Conservation (phyloP, 2,113 vertebrate genomes). For the Zingel zingel region DNA sequence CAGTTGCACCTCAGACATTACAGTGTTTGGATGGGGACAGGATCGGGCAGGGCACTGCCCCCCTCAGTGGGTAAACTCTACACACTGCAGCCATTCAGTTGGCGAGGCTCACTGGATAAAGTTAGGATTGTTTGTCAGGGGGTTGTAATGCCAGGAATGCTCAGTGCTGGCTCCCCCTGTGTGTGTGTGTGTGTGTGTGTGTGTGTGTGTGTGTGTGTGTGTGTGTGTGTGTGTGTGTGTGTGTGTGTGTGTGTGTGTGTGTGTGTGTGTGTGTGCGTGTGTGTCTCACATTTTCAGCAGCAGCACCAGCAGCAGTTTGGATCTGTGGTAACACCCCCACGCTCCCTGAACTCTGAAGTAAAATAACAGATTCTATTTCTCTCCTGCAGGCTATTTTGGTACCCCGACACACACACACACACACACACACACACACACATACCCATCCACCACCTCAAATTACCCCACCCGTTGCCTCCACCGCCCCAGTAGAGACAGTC, state of each 20-base stretch:
- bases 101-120: conserved; percentile 81
- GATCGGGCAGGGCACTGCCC: conserved; percentile 52
- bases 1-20: conserved; percentile 62
- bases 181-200: conserved; percentile 59
- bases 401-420: background rate
- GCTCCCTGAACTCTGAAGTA: conserved; percentile 60
- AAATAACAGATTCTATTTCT: conserved; percentile 75
- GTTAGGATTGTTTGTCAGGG: conserved; percentile 88
- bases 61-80: conserved; percentile 78
- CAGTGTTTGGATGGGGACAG: conserved; percentile 71
- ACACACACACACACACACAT: conserved; percentile 13
- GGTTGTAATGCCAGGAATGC: conserved; percentile 86
- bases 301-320: conserved; percentile 39
- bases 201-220: conserved; percentile 59
- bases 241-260: conserved; percentile 62
- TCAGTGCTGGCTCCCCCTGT: conserved; percentile 68
- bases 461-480: conserved; percentile 34
- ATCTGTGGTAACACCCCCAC: conserved; percentile 49
- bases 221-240: conserved; percentile 61
- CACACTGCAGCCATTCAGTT: conserved; percentile 86
- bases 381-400: conserved; percentile 72
- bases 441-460: conserved; percentile 23
- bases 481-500: conserved; percentile 10
- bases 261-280: conserved; percentile 56
- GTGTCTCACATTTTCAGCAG: conserved; percentile 55